These are phyloP conservation scores for Thumatha senex DNA, from an alignment of 2,888 invertebrate species.

Conservation along the genomic window DNA sequence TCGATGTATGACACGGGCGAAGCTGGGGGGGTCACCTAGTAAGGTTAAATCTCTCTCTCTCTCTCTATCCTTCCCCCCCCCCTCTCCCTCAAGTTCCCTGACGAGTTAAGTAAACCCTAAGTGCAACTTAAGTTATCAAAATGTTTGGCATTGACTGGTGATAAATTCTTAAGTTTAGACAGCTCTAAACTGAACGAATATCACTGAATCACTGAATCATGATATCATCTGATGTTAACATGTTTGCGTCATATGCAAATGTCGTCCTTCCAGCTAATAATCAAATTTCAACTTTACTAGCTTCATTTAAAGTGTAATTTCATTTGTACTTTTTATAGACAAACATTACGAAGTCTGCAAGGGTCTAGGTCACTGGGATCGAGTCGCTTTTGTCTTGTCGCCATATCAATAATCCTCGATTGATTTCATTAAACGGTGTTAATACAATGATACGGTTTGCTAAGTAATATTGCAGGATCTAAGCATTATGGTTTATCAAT, in stretches of 20 bases:
- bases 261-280: background rate
- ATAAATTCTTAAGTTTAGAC: too few relatives aligned
- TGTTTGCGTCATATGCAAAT: constrained; percentile 31
- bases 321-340: constrained; percentile 11
- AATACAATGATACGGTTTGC: constrained; percentile 32
- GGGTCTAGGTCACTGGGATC: constrained; percentile 68
- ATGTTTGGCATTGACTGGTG: too few relatives aligned
- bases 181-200: too few relatives aligned
- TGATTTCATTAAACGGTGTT: constrained; percentile 41
- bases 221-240: constrained; percentile 65
- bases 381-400: constrained; percentile 46
- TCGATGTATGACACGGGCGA: too few relatives aligned
- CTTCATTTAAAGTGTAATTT: constrained; percentile 9
- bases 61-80: too few relatives aligned
- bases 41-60: too few relatives aligned
- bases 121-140: background rate
- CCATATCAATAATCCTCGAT: constrained; percentile 39
- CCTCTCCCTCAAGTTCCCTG: too few relatives aligned
- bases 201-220: too few relatives aligned
- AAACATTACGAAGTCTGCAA: constrained; percentile 47
- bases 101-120: too few relatives aligned
- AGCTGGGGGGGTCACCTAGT: too few relatives aligned
- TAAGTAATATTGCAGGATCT: constrained; percentile 17
- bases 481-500: background rate
- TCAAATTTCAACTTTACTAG: constrained; percentile 13